Evolutionary conservation across 1,140 invertebrate genomes (phyloP), one percentile per base, ranked within the genome.

Genomic region (Drosophila pseudoobscura): DNA sequence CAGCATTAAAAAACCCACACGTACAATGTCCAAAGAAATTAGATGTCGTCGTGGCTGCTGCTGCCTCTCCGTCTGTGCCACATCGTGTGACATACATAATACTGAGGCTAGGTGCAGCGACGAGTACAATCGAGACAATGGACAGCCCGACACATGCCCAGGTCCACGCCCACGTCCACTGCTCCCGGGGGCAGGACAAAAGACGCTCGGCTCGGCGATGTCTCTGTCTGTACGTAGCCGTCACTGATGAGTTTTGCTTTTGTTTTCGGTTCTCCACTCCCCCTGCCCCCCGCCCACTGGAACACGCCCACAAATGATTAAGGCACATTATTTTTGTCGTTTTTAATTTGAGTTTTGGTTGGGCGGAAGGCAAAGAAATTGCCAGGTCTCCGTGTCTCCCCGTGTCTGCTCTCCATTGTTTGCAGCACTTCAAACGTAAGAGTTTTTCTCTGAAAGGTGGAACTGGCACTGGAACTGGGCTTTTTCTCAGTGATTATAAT

Each of bases 1-100:
- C 89, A 78, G 89, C 78, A 91, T 91, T 91, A 89, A 90, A 90
- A 90, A 90, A 88, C 71, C 82, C 80, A 78, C 80, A 85, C 80
- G 82, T 85, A 85, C 78, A 80, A 87, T 85, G 80, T 85, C 80
- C 80, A 85, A 85, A 87, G 80, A 85, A 85, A 87, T 85, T 85
- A 85, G 80, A 85, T 85, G 80, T 82, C 29, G 73, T 69, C 70
- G 60, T 62, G 56, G 35, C 68, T 41, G 44, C n/a, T 53, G 20
- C 22, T 53, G 55, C 24, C 24, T 26, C 24, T 26, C 24, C 24
- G 49, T n/a, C 54, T 45, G 20, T 46, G 39, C 29, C 41, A 43
- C 60, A 44, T 56, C 57, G 60, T 82, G 85, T 90, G 76, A 90
- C 83, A 88, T 41, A 90, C 71, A 88, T 73, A 72, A 90, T 84